phyloP scores from a whole-genome alignment of 2,113 vertebrate genomes.

The Phocoena phocoena region DNA sequence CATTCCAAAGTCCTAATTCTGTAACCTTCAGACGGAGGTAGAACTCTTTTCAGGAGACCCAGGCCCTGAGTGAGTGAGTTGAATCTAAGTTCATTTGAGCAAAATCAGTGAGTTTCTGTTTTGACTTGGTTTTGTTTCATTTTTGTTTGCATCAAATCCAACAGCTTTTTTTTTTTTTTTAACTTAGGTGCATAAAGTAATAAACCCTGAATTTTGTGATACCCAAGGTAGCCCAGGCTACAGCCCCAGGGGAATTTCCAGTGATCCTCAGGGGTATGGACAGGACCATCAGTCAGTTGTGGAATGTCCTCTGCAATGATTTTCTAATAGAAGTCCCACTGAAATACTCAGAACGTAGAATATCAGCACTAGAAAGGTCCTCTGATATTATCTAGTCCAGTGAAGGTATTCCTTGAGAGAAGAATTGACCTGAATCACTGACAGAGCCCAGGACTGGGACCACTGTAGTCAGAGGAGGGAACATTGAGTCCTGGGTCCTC shows the following conservation, averaged over 20 bases:
- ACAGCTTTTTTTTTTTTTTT: not conserved
- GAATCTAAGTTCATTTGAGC: not conserved
- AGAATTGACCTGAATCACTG: not conserved
- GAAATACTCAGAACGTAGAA: not conserved
- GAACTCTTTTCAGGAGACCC: not conserved
- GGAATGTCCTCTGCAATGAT: not conserved
- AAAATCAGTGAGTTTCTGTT: not conserved
- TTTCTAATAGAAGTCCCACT: not conserved
- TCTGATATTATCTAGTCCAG: not conserved
- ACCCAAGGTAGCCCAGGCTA: not conserved
- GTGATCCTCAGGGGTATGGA: not conserved
- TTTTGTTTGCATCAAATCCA: not conserved
- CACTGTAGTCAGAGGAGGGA: not conserved
- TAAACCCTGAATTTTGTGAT: not conserved
- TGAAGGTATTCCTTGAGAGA: not conserved
- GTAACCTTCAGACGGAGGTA: not conserved
- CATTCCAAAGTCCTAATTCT: not conserved
- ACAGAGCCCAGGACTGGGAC: not conserved
- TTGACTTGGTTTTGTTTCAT: not conserved
- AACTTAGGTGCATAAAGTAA: conserved; percentile 7
- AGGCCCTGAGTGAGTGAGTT: not conserved
- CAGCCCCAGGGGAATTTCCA: not conserved
- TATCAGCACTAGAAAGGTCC: not conserved
- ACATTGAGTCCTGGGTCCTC: not conserved
- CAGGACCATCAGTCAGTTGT: not conserved